Base-by-base conservation (phyloP, 1,140 invertebrate genomes). In the Papilio aristodemus region DNA sequence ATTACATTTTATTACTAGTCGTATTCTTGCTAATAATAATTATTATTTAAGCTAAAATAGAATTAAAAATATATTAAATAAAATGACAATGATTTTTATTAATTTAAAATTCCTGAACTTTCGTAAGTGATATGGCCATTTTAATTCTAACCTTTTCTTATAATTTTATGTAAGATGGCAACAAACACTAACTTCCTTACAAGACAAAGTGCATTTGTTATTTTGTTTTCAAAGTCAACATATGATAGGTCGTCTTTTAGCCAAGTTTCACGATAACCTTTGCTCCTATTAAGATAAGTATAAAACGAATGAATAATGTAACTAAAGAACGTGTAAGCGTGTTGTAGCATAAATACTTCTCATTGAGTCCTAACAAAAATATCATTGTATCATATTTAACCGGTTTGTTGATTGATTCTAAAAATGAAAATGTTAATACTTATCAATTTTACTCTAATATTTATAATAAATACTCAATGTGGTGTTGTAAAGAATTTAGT, bases 401-500 rank as follows among this genome's bases (percentile, higher is more conserved):
- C 8, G 10, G 43, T 19, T 22, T 13, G 13, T 43, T 22, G 17
- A 1, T 5, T 17, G 17, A 27, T 37, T 7, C 13, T 13, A n/a
- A 36, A 60, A 60, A 62, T 62, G 59, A 62, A 62, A 27, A 17
- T 62, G 19, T 38, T 62, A 22, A 13, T 38, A 62, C 22, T 25
- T 4, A 9, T 38, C 7, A 13, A 1, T 62, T 9, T 25, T 22
- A 13, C 36, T 19, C 14, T 62, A 36, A 4, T 38, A 38, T 19
- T 19, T 62, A 36, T 19, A 32, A 0, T n/a, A 36, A 37, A 25
- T 32, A 19, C 32, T 6, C 22, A 66, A 66, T 66, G 63, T 50
- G 63, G 63, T 46, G 43, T 46, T 4, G 25, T 66, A 6, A 66
- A 66, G 27, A 50, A 66, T 4, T 36, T 66, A 19, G 63, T 50